These are phyloP conservation scores for Buceros bicornis DNA, from an alignment of 2,797 vertebrate species.

Conservation along the genomic window DNA sequence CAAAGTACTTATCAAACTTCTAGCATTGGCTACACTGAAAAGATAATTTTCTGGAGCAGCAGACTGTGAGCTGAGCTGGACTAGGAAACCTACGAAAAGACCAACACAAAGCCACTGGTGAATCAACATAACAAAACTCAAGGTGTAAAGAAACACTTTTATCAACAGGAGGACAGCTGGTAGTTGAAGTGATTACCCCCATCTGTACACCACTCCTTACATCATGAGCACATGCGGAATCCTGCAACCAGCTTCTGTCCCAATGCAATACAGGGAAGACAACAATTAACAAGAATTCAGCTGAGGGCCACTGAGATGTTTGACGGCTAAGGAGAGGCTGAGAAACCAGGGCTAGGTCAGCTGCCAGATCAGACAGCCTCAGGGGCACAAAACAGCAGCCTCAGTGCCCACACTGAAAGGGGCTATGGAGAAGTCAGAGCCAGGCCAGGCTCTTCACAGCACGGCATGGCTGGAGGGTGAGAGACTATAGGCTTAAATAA, in stretches of 20 bases:
- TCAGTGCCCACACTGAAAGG: fast-evolving
- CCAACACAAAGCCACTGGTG: no score
- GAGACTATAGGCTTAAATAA: background rate
- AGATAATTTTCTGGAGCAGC: background rate
- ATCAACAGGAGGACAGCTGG: background rate
- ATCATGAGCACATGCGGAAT: background rate
- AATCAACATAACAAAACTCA: background rate
- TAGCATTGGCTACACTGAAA: background rate
- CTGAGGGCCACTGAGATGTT: background rate
- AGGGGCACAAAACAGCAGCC: background rate
- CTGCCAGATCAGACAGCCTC: background rate
- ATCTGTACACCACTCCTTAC: fast-evolving
- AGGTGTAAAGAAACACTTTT: background rate
- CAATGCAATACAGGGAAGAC: background rate
- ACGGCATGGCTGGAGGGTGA: background rate
- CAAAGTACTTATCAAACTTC: background rate
- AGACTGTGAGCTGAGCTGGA: background rate
- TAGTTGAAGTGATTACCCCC: background rate
- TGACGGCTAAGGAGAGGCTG: background rate
- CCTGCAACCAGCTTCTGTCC: background rate
- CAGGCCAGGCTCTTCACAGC: fast-evolving
- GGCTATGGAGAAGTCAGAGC: background rate
- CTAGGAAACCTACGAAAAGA: background rate
- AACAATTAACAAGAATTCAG: background rate
- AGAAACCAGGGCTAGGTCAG: background rate